These are phyloP conservation scores for Semnornis frantzii DNA, from an alignment of 2,113 vertebrate species.

Conservation along the genomic window DNA sequence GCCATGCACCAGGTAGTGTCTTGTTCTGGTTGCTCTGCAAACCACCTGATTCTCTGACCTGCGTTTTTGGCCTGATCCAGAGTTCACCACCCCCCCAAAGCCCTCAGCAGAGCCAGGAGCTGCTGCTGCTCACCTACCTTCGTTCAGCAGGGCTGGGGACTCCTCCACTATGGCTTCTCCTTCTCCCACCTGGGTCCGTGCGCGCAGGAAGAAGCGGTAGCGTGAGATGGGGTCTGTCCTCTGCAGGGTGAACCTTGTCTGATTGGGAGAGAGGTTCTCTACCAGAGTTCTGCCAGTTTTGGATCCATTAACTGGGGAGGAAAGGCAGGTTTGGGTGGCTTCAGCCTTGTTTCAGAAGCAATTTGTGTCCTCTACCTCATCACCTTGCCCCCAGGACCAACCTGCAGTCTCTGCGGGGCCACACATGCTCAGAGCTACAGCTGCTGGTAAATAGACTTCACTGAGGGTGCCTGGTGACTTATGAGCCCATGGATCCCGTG, in stretches of 20 bases:
- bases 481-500: too few species aligned
- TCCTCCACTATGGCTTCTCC: conserved; percentile 83
- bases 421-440: fast-evolving
- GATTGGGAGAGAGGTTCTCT: conserved; percentile 84
- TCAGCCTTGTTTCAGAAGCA: not conserved
- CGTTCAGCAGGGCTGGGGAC: conserved; percentile 85
- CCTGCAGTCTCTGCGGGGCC: fast-evolving
- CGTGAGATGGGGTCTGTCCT: conserved; percentile 84
- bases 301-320: conserved; percentile 88
- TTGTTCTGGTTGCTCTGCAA: not conserved
- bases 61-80: fast-evolving
- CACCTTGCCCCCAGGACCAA: not conserved
- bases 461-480: not conserved
- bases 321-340: not conserved
- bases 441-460: fast-evolving
- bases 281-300: conserved; percentile 73
- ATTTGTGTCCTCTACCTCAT: fast-evolving
- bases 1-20: not conserved
- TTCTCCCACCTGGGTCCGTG: conserved; percentile 88
- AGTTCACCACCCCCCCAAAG: fast-evolving
- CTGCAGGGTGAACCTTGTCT: conserved; percentile 83
- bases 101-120: not conserved
- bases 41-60: not conserved
- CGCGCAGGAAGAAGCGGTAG: conserved; percentile 88
- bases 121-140: conserved; percentile 80